Base-by-base conservation (phyloP, 1,140 invertebrate species). In the Aphidius gifuensis region DNA sequence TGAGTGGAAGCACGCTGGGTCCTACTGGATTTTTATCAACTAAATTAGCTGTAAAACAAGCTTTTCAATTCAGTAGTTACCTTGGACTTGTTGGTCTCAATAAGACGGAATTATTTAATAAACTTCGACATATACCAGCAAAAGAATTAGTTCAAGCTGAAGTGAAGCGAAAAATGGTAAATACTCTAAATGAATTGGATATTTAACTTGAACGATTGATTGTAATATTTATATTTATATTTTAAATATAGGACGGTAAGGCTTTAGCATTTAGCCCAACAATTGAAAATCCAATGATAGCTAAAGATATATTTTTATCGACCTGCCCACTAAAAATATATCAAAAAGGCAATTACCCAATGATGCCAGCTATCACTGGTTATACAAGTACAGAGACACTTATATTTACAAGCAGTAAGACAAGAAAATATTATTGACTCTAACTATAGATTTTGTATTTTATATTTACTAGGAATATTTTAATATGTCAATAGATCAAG, bases 1-100 rank as follows among this genome's bases (percentile, higher is more conserved):
- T 72, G 81, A 88, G 87, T 73, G 90, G 89, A 0, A 81, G 85
- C 32, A 85, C 87, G 11, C 68, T 89, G 3, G 84, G 83, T 60
- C 83, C 85, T 9, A 91, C 88, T 88, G 85, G 86, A 6, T 77
- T 88, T 53, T 78, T 81, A 53, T 66, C 80, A 6, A 68, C 43
- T 7, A 8, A 11, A 7, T 16, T 9, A 54, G 23, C 23, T 6
- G 9, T 40, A 54, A 44, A 49, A 49, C 2, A 49, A 49, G 16
- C 47, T n/a, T 53, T 53, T 40, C 32, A 11, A 1, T n/a, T 53
- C 1, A 39, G 23, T 5, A 40, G 40, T 6, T 5, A 23, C 7
- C 32, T 53, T n/a, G 50, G 50, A 39, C 38, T 53, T 39, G 38
- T 11, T 38, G 38, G 23, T 1, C 23, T 8, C 1, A 38, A 48